Percentiles rank a stretch among this genome's conserved stretches.
These are phyloP conservation scores for Quadriops clusia DNA, from an alignment of 2,888 invertebrate genomes.

Conservation along the genomic window DNA sequence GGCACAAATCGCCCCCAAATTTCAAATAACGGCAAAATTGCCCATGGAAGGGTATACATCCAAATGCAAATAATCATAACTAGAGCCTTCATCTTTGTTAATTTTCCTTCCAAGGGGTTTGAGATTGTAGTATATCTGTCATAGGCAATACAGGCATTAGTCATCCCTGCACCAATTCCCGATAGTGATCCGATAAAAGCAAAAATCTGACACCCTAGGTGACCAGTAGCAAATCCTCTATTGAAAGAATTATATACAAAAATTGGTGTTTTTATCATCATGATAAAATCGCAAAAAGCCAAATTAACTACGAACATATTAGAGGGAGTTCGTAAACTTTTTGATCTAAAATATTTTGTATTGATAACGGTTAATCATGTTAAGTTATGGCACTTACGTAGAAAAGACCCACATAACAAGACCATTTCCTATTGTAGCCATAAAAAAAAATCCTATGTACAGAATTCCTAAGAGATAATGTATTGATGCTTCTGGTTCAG, in stretches of 20 bases:
- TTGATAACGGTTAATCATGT: background rate
- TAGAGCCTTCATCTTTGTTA: conserved; percentile 68
- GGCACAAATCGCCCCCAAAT: conserved; percentile 82
- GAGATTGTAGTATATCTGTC: conserved; percentile 73
- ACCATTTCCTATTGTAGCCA: conserved; percentile 69
- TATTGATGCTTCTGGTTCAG: conserved; percentile 69
- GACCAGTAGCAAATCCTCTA: conserved; percentile 63
- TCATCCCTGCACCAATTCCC: conserved; percentile 68
- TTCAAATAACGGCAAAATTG: conserved; percentile 63
- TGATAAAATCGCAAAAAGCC: conserved; percentile 71
- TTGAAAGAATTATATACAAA: conserved; percentile 77
- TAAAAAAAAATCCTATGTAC: conserved; percentile 61
- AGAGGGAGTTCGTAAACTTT: conserved; percentile 64
- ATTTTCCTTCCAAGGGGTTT: conserved; percentile 68
- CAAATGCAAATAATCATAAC: conserved; percentile 63
- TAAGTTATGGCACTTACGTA: conserved; percentile 44
- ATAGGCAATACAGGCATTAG: conserved; percentile 77
- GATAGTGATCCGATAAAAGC: conserved; percentile 63
- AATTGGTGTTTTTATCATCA: conserved; percentile 79
- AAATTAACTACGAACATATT: conserved; percentile 76
- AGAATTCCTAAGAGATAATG: conserved; percentile 69
- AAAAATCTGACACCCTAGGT: conserved; percentile 65
- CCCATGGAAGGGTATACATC: conserved; percentile 72
- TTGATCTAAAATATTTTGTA: conserved; percentile 42
- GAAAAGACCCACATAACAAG: conserved; percentile 76